Percentiles rank a stretch among this genome's conserved stretches.
These are phyloP conservation scores for Falco columbarius DNA, from an alignment of 2,797 vertebrate species.

Conservation along the genomic window DNA sequence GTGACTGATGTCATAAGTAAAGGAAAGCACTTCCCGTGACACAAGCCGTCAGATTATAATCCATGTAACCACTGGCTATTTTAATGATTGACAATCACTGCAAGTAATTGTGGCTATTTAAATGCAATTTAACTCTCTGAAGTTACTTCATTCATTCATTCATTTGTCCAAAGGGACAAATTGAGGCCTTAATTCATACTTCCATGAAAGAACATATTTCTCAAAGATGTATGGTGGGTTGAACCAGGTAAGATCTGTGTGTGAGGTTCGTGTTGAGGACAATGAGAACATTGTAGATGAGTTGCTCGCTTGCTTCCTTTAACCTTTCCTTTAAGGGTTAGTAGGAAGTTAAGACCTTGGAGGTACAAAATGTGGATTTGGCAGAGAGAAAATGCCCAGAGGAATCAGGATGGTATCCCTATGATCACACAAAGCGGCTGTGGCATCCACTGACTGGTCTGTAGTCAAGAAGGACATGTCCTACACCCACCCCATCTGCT, in stretches of 20 bases:
- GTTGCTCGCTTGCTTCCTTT: not conserved
- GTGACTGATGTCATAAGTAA: not conserved
- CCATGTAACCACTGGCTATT: not conserved
- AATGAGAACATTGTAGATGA: not conserved
- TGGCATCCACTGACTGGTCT: not conserved
- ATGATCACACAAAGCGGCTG: not conserved
- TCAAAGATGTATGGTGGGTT: not conserved
- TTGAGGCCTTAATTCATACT: not conserved
- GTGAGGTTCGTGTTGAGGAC: fast-evolving
- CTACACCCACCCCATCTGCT: not conserved
- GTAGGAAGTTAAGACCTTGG: not conserved
- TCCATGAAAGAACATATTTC: not conserved
- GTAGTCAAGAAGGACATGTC: not conserved
- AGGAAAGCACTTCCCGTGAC: not conserved
- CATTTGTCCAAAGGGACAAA: not conserved
- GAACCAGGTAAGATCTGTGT: not conserved
- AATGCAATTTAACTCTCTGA: not conserved
- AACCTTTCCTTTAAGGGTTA: not conserved
- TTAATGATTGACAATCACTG: not conserved
- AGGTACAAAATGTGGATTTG: not conserved
- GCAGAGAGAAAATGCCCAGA: not conserved
- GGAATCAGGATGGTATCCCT: not conserved
- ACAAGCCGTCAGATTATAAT: not conserved
- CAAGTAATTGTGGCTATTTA: not conserved
- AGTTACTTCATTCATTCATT: not conserved